Conservation (phyloP, 2,888 invertebrate species). For the Syrphus vitripennis region DNA sequence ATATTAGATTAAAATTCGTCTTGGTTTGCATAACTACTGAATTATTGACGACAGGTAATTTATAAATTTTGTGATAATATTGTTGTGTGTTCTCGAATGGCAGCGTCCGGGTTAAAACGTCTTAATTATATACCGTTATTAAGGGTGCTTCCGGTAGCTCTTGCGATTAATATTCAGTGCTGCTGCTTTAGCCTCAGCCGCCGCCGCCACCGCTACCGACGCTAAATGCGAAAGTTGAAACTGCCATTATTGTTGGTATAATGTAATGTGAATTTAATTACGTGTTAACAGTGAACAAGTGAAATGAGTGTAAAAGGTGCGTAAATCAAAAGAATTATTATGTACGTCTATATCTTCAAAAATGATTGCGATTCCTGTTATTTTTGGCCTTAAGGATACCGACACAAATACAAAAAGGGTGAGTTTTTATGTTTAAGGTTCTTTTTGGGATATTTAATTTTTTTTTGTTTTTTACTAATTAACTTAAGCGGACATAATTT, state of each 20-base stretch:
- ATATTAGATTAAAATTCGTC: neutral
- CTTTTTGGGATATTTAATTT: neutral
- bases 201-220: neutral
- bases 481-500: neutral
- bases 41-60: slow-evolving; percentile 18
- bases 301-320: slow-evolving; percentile 30
- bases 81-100: neutral
- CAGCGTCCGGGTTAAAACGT: neutral
- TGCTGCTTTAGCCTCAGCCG: too few species aligned
- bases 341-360: slow-evolving; percentile 25
- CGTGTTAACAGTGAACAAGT: slow-evolving; percentile 24
- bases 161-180: slow-evolving; percentile 15
- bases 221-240: neutral
- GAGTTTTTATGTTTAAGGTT: slow-evolving; percentile 37
- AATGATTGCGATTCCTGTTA: slow-evolving; percentile 21
- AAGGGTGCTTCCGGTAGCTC: slow-evolving; percentile 33
- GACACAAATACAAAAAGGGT: slow-evolving; percentile 26
- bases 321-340: slow-evolving; percentile 48
- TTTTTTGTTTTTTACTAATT: neutral
- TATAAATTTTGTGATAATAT: slow-evolving; percentile 3
- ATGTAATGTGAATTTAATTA: slow-evolving; percentile 58
- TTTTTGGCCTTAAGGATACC: slow-evolving; percentile 42
- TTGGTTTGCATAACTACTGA: neutral
- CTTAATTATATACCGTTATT: slow-evolving; percentile 32
- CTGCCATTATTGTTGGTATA: neutral